These are phyloP conservation scores for Alosa alosa DNA, from an alignment of 2,113 vertebrate species.

Conservation along the genomic window DNA sequence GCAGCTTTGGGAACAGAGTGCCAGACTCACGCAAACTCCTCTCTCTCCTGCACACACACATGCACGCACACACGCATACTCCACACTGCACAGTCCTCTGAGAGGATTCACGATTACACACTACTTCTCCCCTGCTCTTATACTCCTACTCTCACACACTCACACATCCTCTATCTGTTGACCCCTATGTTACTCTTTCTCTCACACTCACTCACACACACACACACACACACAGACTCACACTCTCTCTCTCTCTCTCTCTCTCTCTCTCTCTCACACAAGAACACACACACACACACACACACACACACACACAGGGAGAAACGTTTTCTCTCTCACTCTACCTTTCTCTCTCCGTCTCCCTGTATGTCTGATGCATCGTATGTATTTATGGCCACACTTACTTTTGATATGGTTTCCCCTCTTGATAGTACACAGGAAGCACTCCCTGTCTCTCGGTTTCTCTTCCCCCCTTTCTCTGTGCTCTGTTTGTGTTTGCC, in stretches of 20 bases:
- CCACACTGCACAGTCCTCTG: not conserved
- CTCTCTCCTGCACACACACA: not conserved
- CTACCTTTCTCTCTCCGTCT: no score
- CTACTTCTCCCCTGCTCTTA: not conserved
- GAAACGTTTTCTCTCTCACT: not conserved
- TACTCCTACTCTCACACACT: not conserved
- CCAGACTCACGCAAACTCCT: not conserved
- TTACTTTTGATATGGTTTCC: not conserved
- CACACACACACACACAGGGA: not conserved
- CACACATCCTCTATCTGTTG: not conserved
- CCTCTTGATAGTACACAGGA: not conserved
- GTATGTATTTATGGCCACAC: no score
- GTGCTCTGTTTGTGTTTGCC: not conserved
- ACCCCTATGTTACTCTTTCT: not conserved
- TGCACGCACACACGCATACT: not conserved
- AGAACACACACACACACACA: no score
- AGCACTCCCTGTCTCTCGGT: not conserved
- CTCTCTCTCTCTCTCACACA: not conserved
- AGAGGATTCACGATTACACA: not conserved
- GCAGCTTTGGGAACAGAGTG: conserved; percentile 12
- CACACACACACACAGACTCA: no score
- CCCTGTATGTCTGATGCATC: no score
- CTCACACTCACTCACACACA: no score
- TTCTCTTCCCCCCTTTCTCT: not conserved
- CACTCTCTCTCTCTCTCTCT: not conserved